Conservation (phyloP, 2,888 invertebrate genomes). For the Girardia tigrina region DNA sequence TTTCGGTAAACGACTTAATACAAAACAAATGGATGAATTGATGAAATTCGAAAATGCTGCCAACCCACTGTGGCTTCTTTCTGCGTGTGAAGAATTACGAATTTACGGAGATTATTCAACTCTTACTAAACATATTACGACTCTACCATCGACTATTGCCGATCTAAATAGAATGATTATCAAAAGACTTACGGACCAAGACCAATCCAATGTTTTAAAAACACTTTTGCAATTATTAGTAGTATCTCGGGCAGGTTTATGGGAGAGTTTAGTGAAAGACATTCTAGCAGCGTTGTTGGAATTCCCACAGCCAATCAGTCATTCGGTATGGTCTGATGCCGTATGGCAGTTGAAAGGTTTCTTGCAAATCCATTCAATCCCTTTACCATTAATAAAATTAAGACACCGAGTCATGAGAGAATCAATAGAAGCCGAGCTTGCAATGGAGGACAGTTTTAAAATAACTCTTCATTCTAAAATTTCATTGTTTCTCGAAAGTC, state of each 20-base stretch:
- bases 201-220: constrained; percentile 8
- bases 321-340: background rate
- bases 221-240: constrained; percentile 26
- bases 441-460: background rate
- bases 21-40: constrained; percentile 42
- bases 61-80: constrained; percentile 48
- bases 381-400: constrained; percentile 31
- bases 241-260: constrained; percentile 31
- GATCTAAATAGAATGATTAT: constrained; percentile 35
- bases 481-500: background rate
- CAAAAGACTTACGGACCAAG: constrained; percentile 30
- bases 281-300: background rate
- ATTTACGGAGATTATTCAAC: constrained; percentile 41
- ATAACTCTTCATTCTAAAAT: background rate
- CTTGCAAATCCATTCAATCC: background rate
- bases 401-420: constrained; percentile 31
- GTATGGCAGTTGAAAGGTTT: constrained; percentile 27
- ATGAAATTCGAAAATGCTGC: constrained; percentile 43
- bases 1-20: constrained; percentile 40
- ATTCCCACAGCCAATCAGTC: constrained; percentile 16
- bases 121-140: constrained; percentile 43
- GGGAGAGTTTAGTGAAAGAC: constrained; percentile 31
- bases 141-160: constrained; percentile 41
- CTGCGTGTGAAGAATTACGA: constrained; percentile 48
- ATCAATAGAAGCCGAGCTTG: background rate